Evolutionary conservation across 2,113 vertebrate species (phyloP).

Genomic region (Camelus bactrianus): DNA sequence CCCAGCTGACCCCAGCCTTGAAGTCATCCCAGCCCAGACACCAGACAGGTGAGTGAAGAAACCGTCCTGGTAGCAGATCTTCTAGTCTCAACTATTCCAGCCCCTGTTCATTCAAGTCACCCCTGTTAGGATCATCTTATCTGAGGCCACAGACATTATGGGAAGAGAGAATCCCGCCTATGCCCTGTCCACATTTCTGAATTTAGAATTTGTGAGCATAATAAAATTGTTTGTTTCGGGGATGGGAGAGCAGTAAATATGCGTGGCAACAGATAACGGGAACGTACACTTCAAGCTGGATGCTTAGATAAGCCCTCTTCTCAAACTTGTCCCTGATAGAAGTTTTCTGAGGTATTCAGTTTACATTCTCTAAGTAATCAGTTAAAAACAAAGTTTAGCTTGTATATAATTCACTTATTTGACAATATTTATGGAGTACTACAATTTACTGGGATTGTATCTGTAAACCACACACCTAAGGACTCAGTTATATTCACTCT

Average conservation of each 20-base stretch:
- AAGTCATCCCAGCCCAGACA: not conserved
- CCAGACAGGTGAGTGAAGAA: not conserved
- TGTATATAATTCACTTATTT: constrained; percentile 37
- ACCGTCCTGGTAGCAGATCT: not conserved
- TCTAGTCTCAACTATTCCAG: not conserved
- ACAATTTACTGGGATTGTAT: not conserved
- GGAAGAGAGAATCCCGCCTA: not conserved
- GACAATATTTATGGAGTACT: constrained; percentile 4
- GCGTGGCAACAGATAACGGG: not conserved
- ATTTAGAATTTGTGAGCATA: not conserved
- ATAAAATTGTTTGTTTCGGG: not conserved
- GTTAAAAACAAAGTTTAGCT: constrained; percentile 27
- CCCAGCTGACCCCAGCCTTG: not conserved
- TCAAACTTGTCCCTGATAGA: constrained; percentile 3
- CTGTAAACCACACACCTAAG: not conserved
- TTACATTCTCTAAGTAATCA: constrained; percentile 17
- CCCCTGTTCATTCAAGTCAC: not conserved
- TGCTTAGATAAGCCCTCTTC: not conserved
- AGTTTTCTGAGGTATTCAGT: constrained; percentile 60
- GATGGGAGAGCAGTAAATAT: not conserved
- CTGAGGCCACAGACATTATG: not conserved
- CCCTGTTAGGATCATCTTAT: not conserved
- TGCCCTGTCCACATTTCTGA: not conserved
- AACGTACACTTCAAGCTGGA: not conserved
- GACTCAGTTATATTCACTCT: not conserved